Evolutionary conservation across 2,113 vertebrate genomes (phyloP), one percentile per base, ranked within the genome.

Genomic region (Thunnus maccoyii): DNA sequence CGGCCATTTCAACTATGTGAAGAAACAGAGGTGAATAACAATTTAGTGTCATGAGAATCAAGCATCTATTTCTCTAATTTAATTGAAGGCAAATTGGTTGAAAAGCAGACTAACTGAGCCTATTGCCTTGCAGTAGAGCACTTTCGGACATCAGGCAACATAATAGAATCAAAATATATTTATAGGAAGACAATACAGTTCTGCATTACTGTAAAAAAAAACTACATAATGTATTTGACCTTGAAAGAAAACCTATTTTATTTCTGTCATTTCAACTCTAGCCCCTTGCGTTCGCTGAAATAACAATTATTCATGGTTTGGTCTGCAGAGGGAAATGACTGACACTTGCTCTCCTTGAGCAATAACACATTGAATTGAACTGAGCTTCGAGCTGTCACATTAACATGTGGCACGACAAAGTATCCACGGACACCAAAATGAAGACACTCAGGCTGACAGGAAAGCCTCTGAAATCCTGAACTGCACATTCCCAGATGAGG

Each of bases 321-420:
- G 60, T 71, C 79, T 63, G 83, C 52, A 54, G 81, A 85, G 78
- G 62, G 75, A 76, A 89, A 90, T 89, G 86, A 89, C 78, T 89
- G 91, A 90, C 83, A 85, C 78, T 91, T 89, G 82, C 74, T 84
- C 83, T 75, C 83, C 76, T 88, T 66, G 76, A 86, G 88, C 86
- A 87, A 83, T 90, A 87, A 92, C 68, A 66, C 11, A 20, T 60
- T 80, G 79, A 90, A 91, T 82, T 81, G 85, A 90, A 80, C 63
- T 41, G 72, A 91, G 75, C 81, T 61, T 87, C 12, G 81, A 85
- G 78, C 87, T 91, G 92, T 92, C 86, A 90, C 78, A 88, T 92
- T 91, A 91, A 83, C 86, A 89, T 86, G 78, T 88, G 75, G 58
- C 47, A 74, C n/a, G 11, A 77, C 62, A 58, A 91, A 66, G 65